Conservation (phyloP, 2,888 invertebrate genomes). For the Endotricha flammealis region DNA sequence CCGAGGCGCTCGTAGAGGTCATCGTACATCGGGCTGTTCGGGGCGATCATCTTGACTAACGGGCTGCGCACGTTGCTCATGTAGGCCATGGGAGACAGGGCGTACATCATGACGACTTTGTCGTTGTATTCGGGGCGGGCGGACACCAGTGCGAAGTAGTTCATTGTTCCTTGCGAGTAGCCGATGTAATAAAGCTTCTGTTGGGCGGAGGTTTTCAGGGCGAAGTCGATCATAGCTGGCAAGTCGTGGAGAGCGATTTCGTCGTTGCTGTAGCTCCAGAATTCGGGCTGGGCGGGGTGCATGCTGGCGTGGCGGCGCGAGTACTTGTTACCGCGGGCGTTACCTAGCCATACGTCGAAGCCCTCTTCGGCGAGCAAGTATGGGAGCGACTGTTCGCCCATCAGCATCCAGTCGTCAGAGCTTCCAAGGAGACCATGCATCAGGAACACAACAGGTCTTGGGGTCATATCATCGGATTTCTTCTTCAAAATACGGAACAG, state of each 20-base stretch:
- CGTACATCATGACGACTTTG: slow-evolving; percentile 59
- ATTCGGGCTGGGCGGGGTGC: slow-evolving; percentile 49
- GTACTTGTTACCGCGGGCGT: slow-evolving; percentile 63
- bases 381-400: slow-evolving; percentile 75
- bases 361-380: slow-evolving; percentile 58
- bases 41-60: slow-evolving; percentile 57
- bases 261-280: slow-evolving; percentile 67
- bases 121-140: slow-evolving; percentile 63
- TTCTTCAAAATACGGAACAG: slow-evolving; percentile 57
- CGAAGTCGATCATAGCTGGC: slow-evolving; percentile 65
- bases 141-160: slow-evolving; percentile 54
- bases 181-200: slow-evolving; percentile 60
- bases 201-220: slow-evolving; percentile 43
- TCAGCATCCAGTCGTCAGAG: slow-evolving; percentile 83
- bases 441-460: slow-evolving; percentile 68
- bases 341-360: slow-evolving; percentile 69
- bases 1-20: slow-evolving; percentile 40
- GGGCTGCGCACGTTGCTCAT: slow-evolving; percentile 63
- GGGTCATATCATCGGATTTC: slow-evolving; percentile 23
- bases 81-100: slow-evolving; percentile 65
- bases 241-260: slow-evolving; percentile 63
- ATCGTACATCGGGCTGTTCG: slow-evolving; percentile 43
- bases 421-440: slow-evolving; percentile 83
- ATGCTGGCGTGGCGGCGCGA: slow-evolving; percentile 54
- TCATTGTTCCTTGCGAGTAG: slow-evolving; percentile 52